A percentile compares a stretch with the other conserved stretches of the same genome.
Evolutionary conservation across 2,113 vertebrate genomes (phyloP).

Genomic region (Aphelocoma coerulescens): DNA sequence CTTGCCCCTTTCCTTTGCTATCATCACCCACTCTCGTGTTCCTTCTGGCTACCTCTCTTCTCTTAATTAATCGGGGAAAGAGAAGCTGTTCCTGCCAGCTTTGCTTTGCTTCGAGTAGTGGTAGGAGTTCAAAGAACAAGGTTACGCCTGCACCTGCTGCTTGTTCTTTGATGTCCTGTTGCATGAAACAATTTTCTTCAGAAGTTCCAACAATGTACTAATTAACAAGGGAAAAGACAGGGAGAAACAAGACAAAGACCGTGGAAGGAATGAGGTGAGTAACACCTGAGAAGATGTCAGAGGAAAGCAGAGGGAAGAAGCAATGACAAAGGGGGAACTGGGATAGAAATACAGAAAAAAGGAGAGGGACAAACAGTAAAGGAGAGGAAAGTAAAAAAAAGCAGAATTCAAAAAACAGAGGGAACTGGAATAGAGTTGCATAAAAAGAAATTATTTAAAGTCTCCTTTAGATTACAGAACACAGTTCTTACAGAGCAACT

Average conservation of each 20-base stretch:
- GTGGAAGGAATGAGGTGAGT: not conserved
- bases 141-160: not conserved
- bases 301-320: not conserved
- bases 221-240: slow-evolving; percentile 20
- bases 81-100: not conserved
- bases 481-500: not conserved
- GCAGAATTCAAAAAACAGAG: too few species aligned
- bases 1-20: not conserved
- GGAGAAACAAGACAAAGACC: not conserved
- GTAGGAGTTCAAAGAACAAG: slow-evolving; percentile 17
- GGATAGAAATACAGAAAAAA: not conserved
- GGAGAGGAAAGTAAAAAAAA: not conserved
- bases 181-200: not conserved
- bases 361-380: not conserved
- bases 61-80: not conserved
- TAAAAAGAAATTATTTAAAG: not conserved
- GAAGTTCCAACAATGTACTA: not conserved
- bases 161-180: slow-evolving; percentile 4
- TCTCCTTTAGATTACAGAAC: not conserved
- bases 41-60: not conserved
- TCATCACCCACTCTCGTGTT: not conserved
- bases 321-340: not conserved
- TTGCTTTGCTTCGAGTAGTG: not conserved
- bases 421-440: not conserved
- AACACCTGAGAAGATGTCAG: not conserved